A percentile compares a stretch with the other conserved stretches of the same genome.
Evolutionary conservation across 2,888 invertebrate genomes (phyloP).

Genomic region (Synergus laeviventris): DNA sequence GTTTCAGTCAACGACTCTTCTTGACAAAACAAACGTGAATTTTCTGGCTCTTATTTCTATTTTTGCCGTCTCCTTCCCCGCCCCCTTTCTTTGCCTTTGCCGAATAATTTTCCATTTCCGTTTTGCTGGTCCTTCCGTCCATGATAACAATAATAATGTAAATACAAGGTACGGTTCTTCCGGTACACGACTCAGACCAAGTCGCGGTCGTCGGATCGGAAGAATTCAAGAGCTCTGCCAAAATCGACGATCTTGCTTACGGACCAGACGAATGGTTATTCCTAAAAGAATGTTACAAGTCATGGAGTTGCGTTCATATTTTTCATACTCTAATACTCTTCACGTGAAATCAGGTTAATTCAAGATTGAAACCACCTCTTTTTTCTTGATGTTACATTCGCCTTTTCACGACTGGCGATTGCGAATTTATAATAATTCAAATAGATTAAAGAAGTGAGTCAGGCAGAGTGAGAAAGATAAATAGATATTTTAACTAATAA

Average conservation of each 20-base stretch:
- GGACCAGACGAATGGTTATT: not conserved
- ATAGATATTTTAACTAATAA: too few species aligned
- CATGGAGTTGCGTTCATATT: not conserved
- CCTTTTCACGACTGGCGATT: too few species aligned
- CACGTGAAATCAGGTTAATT: not conserved
- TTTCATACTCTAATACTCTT: not conserved
- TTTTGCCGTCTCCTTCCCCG: not conserved
- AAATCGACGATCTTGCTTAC: constrained; percentile 30
- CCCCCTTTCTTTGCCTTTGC: constrained; percentile 21
- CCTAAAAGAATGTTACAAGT: not conserved
- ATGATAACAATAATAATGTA: constrained; percentile 40
- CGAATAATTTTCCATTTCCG: constrained; percentile 39
- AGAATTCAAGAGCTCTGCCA: constrained; percentile 35
- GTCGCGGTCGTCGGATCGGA: constrained; percentile 16
- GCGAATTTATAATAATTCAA: too few species aligned
- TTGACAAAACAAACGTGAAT: constrained; percentile 18
- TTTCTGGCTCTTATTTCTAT: constrained; percentile 14
- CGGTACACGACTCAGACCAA: constrained; percentile 7
- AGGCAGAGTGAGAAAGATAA: too few species aligned
- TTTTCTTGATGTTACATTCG: too few species aligned
- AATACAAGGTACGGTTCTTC: constrained; percentile 6
- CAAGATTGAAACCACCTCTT: too few species aligned
- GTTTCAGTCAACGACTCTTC: constrained; percentile 14
- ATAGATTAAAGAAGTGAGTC: too few species aligned
- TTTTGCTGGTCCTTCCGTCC: constrained; percentile 36